Percentiles rank a stretch among this genome's conserved stretches.
Evolutionary conservation across 2,797 vertebrate species (phyloP).

Genomic region (Crypturellus tataupa): DNA sequence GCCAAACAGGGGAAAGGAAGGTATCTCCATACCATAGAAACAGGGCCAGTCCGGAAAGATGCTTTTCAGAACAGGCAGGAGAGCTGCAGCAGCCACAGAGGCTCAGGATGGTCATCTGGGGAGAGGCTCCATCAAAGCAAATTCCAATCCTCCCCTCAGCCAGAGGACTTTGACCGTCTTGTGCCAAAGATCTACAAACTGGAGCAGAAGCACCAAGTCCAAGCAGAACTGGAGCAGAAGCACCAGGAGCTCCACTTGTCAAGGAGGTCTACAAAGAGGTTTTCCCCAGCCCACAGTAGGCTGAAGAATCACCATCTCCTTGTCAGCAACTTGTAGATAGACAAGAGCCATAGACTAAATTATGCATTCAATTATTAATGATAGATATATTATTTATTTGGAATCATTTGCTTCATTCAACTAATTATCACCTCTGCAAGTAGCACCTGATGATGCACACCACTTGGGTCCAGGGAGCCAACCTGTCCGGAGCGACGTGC

Average conservation of each 20-base stretch:
- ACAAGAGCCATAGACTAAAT: background rate
- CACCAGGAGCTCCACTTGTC: too few relatives aligned
- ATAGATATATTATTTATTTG: slow-evolving; percentile 45
- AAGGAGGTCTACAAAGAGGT: background rate
- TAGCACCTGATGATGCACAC: background rate
- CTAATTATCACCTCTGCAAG: background rate
- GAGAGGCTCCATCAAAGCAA: background rate
- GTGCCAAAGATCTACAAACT: background rate
- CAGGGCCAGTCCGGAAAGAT: accelerated
- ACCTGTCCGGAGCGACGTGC: background rate
- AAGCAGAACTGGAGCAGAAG: too few relatives aligned
- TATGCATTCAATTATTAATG: slow-evolving; percentile 14
- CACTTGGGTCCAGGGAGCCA: background rate
- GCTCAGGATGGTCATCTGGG: background rate
- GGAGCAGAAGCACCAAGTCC: background rate
- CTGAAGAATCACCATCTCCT: background rate
- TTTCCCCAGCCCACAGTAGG: background rate
- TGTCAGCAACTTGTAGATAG: background rate
- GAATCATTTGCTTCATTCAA: slow-evolving; percentile 11
- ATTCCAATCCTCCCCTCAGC: background rate
- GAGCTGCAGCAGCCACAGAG: background rate
- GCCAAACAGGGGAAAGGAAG: background rate
- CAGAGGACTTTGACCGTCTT: background rate
- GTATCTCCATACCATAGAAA: background rate
- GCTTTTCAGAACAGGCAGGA: background rate